Evolutionary conservation across 2,888 invertebrate genomes (phyloP).

Genomic region (Cheilosia vulpina): DNA sequence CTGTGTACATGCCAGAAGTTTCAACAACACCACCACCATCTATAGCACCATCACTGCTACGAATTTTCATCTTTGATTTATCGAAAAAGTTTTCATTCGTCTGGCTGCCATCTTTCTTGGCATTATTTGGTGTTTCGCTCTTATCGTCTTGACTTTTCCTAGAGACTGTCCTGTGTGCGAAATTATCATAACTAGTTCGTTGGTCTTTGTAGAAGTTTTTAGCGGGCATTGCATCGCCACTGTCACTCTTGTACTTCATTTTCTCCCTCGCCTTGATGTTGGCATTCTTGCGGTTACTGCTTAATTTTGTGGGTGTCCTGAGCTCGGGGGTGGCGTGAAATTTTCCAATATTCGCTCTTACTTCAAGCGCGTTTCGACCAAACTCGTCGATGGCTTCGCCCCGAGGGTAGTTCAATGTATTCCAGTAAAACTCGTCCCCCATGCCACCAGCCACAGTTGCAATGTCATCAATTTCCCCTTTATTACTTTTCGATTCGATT

Average conservation of each 20-base stretch:
- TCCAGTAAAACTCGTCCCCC: slow-evolving; percentile 67
- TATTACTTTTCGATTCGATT: slow-evolving; percentile 57
- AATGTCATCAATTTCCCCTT: slow-evolving; percentile 39
- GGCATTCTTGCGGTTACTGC: not conserved
- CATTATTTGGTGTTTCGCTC: slow-evolving; percentile 1
- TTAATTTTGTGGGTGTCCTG: slow-evolving; percentile 9
- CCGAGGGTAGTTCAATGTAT: slow-evolving; percentile 53
- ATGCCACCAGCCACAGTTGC: slow-evolving; percentile 40
- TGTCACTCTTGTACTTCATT: not conserved
- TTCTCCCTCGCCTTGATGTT: not conserved
- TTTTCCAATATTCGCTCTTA: not conserved
- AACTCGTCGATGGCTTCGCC: not conserved
- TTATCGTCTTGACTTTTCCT: slow-evolving; percentile 13
- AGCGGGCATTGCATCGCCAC: too few relatives aligned
- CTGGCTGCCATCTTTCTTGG: slow-evolving; percentile 19
- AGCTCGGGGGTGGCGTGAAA: slow-evolving; percentile 3
- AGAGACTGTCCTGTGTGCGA: slow-evolving; percentile 4
- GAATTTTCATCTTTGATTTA: slow-evolving; percentile 48
- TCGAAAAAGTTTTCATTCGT: slow-evolving; percentile 40
- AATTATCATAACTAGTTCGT: slow-evolving; percentile 13
- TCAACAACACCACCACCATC: slow-evolving; percentile 36
- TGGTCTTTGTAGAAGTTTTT: slow-evolving; percentile 22
- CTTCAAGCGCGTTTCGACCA: slow-evolving; percentile 13
- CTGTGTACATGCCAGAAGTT: slow-evolving; percentile 43
- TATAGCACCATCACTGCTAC: slow-evolving; percentile 22